Evolutionary conservation across 2,888 invertebrate genomes (phyloP).

Genomic region (Microplitis deprimator): DNA sequence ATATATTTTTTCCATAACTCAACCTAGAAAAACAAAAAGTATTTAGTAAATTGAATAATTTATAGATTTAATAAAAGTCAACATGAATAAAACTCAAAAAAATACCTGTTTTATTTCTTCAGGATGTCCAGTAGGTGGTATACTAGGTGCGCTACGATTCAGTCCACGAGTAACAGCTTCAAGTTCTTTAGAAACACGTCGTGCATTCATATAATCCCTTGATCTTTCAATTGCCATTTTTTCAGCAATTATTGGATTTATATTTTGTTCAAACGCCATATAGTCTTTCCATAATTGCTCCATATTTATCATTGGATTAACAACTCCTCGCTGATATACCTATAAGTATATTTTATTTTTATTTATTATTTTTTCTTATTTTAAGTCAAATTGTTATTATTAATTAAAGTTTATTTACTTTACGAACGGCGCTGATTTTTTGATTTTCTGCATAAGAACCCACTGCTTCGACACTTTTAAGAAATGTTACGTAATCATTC

Average conservation of each 20-base stretch:
- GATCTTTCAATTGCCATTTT: conserved; percentile 98
- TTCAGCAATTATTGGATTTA: conserved; percentile 92
- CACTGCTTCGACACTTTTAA: conserved; percentile 96
- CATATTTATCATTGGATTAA: conserved; percentile 97
- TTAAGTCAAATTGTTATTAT: neutral
- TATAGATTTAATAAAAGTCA: no score
- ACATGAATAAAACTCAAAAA: neutral
- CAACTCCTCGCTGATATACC: conserved; percentile 95
- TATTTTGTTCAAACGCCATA: conserved; percentile 94
- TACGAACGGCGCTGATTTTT: conserved; percentile 97
- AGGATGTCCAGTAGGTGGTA: conserved; percentile 92
- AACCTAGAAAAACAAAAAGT: conserved; percentile 76
- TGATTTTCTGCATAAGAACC: conserved; percentile 99
- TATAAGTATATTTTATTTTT: conserved; percentile 60
- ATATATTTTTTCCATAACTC: conserved; percentile 99
- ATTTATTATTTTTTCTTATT: neutral
- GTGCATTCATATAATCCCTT: conserved; percentile 97
- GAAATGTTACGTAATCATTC: conserved; percentile 97
- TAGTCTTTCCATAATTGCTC: conserved; percentile 99
- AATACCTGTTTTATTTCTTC: conserved; percentile 93
- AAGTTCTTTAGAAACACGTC: conserved; percentile 95
- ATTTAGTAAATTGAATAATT: no score
- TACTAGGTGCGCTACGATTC: conserved; percentile 94
- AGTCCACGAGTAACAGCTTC: conserved; percentile 95
- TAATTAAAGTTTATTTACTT: conserved; percentile 67